Base-by-base conservation (phyloP, 2,888 invertebrate species). In the Subacronicta megacephala region DNA sequence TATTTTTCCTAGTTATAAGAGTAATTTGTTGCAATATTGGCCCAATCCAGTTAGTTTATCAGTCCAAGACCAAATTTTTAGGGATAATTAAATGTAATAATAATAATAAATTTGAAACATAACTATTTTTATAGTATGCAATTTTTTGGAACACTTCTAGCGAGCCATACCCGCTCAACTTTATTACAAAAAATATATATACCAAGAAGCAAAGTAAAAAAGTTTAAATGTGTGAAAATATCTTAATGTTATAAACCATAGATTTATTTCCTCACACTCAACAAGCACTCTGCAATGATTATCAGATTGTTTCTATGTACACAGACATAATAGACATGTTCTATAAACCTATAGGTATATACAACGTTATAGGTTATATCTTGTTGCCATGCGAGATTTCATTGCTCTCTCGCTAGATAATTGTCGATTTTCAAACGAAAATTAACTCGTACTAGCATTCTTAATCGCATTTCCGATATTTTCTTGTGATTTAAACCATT, bases 381-480 rank as follows among this genome's bases (percentile, higher is more conserved):
- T 86, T 90, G 92, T 92, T 92, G 89, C 92, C 89, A 92, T 88
- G 92, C 89, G 82, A 90, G 87, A 85, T 84, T 86, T 82, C 61
- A 71, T 80, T 77, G 76, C 72, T 72, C 67, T 75, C 49, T 65
- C 62, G 56, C 60, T 61, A 78, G 72, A 72, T 77, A 80, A 79
- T 75, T 60, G 51, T 70, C 47, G 65, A 62, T 53, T 69, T 68
- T 61, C 58, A 64, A 61, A 63, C 51, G 53, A 70, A 72, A 75
- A 72, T 71, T 69, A 51, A 47, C 53, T 64, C 46, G 56, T 49
- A 45, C 40, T 47, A 45, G 46, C 57, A 61, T 73, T 53, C 60
- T 37, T 47, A 62, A 44, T 66, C 58, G 52, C 54, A 47, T 77
- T 75, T 62, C 62, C 26, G 62, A 51, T 57, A 65, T 60, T 71